Base-by-base conservation (phyloP, 2,888 invertebrate species). In the Rhagium mordax region DNA sequence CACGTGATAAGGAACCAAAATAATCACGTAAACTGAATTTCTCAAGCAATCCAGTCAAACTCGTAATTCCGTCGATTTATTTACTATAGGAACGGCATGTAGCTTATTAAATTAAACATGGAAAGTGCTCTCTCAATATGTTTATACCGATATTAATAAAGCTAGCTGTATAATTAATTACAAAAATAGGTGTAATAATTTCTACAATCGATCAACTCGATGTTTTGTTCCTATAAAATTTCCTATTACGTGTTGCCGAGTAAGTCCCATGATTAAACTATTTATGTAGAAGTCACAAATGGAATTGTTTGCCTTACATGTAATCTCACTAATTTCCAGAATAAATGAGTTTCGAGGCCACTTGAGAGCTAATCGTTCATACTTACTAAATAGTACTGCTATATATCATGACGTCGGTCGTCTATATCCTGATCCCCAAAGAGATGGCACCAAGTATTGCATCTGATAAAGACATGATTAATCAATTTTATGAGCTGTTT, bases 401-500 rank as follows among this genome's bases (percentile, higher is more conserved):
- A n/a, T n/a, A 59, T 65, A 33, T 67, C 57, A 67, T 67, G 67
- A 67, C 57, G 24, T 57, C 47, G 47, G 24, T 57, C 47, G 47
- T 7, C 51, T 29, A 53, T 67, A 67, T 67, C n/a, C 67, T 67
- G 67, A 61, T 61, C 61, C 47, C 20, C 59, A 18, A 53, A 53
- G 33, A 65, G 53, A 65, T 55, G 53, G 53, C 65, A 18, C 33
- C 20, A 15, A 41, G 16, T 67, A 20, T 16, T 16, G 21, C 20
- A 70, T 73, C 69, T 65, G 73, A 73, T 73, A 70, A 73, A 47
- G 13, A 48, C 47, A 57, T 61, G 29, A 73, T 65, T 73, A 70
- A 70, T 73, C 73, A 73, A 51, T 57, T 57, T 71, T 64, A 69
- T 47, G 59, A 60, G 51, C 27, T 41, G 49, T 51, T 60, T 61